Evolutionary conservation across 2,113 vertebrate species (phyloP).

Genomic region (Anser brachyrhynchus): DNA sequence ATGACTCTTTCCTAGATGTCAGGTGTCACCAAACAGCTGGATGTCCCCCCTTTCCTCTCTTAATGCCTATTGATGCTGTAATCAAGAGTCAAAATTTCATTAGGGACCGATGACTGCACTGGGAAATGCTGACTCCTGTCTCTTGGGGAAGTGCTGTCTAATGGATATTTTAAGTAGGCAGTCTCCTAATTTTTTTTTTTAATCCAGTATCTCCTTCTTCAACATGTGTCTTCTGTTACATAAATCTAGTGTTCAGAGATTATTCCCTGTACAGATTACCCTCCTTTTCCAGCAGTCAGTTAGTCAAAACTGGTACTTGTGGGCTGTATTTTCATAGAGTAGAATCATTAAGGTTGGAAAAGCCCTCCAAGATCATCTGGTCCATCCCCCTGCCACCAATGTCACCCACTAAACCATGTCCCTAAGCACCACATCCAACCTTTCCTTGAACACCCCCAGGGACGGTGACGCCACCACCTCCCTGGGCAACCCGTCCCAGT

Average conservation of each 20-base stretch:
- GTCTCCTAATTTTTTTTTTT: not conserved
- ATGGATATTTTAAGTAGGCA: not conserved
- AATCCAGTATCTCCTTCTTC: not conserved
- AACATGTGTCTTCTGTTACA: not conserved
- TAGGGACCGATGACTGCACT: not conserved
- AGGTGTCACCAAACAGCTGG: not conserved
- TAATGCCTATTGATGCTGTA: constrained; percentile 1
- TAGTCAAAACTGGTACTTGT: not conserved
- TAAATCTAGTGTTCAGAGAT: not conserved
- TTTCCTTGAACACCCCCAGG: no score
- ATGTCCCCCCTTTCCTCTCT: not conserved
- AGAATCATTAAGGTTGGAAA: no score
- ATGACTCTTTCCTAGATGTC: not conserved
- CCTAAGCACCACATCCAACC: no score
- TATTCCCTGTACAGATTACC: not conserved
- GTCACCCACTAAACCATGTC: no score
- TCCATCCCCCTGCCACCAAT: no score
- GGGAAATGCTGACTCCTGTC: not conserved
- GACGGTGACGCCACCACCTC: no score
- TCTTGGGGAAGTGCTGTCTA: not conserved
- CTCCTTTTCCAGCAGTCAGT: not conserved
- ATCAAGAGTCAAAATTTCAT: constrained; percentile 8
- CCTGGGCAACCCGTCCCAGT: no score
- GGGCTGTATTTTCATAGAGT: not conserved
- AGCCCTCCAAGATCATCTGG: no score